Evolutionary conservation across 2,797 vertebrate genomes (phyloP).

Genomic region (Channa striata): DNA sequence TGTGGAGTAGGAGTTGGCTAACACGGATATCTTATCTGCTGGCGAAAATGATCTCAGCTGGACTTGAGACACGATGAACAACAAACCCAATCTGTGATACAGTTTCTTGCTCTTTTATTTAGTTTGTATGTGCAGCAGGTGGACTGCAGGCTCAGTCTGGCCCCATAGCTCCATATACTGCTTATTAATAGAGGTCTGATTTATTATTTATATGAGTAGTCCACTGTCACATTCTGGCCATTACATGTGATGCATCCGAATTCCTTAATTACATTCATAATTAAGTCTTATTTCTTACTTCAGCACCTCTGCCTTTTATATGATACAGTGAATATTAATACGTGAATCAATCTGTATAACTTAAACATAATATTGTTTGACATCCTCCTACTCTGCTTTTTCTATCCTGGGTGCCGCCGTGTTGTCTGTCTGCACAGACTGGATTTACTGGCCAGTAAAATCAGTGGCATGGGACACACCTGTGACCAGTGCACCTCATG

Average conservation of each 20-base stretch:
- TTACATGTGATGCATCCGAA: slow-evolving; percentile 51
- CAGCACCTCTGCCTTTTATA: slow-evolving; percentile 10
- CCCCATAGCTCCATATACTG: background rate
- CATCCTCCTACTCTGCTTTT: too few relatives aligned
- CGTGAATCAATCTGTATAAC: slow-evolving; percentile 2
- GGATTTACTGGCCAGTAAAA: too few relatives aligned
- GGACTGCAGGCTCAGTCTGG: slow-evolving; percentile 8
- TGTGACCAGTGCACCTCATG: too few relatives aligned
- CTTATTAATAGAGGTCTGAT: slow-evolving; percentile 33
- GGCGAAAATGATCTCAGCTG: slow-evolving; percentile 48
- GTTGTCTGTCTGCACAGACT: too few relatives aligned
- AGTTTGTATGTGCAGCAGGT: slow-evolving; percentile 27
- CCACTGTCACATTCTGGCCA: slow-evolving; percentile 31
- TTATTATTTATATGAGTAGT: slow-evolving; percentile 48
- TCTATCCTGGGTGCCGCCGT: too few relatives aligned
- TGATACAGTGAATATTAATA: slow-evolving; percentile 48
- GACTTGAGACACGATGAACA: slow-evolving; percentile 37
- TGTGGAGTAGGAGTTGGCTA: slow-evolving; percentile 5
- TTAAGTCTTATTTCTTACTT: slow-evolving; percentile 25
- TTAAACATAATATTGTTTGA: background rate
- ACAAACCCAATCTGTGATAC: slow-evolving; percentile 11
- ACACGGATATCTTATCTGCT: slow-evolving; percentile 31
- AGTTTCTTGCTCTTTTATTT: slow-evolving; percentile 59
- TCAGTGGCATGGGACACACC: too few relatives aligned
- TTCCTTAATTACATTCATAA: slow-evolving; percentile 50